A percentile compares a stretch with the other conserved stretches of the same genome.
These are phyloP conservation scores for Micropterix aruncella DNA, from an alignment of 2,888 invertebrate species.

Conservation along the genomic window DNA sequence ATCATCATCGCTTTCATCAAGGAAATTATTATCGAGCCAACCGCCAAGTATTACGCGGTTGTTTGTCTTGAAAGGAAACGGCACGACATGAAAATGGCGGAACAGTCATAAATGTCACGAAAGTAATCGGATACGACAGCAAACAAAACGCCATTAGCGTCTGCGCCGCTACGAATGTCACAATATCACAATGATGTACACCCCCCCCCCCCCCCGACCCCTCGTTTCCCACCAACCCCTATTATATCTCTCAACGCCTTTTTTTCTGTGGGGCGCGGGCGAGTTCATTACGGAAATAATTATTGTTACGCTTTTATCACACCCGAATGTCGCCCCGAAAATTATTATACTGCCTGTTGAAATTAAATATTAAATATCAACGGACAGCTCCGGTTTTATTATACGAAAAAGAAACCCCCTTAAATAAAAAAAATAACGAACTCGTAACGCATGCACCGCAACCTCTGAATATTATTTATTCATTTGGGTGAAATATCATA, in stretches of 20 bases:
- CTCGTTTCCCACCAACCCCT: not conserved
- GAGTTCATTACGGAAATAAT: not conserved
- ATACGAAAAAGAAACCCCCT: not conserved
- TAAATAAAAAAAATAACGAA: too few species aligned
- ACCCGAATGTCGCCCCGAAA: not conserved
- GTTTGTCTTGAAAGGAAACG: too few species aligned
- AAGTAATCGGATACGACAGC: constrained; percentile 10
- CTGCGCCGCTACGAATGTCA: constrained; percentile 8
- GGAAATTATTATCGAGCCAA: too few species aligned
- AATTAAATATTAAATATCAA: not conserved
- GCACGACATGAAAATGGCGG: not conserved
- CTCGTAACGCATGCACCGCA: too few species aligned
- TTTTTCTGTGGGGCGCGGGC: not conserved
- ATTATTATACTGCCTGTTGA: not conserved
- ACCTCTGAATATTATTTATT: too few species aligned
- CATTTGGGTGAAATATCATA: too few species aligned
- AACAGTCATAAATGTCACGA: constrained; percentile 10
- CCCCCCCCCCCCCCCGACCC: not conserved
- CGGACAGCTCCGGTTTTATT: not conserved
- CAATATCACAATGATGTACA: constrained; percentile 6
- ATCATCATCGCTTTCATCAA: too few species aligned
- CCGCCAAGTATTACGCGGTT: too few species aligned
- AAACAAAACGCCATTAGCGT: constrained; percentile 12
- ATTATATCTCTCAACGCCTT: not conserved
- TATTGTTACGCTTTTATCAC: not conserved